Percentiles rank a stretch among this genome's conserved stretches.
phyloP scores from a whole-genome alignment of 2,888 invertebrate species.

The Euzophera pinguis region DNA sequence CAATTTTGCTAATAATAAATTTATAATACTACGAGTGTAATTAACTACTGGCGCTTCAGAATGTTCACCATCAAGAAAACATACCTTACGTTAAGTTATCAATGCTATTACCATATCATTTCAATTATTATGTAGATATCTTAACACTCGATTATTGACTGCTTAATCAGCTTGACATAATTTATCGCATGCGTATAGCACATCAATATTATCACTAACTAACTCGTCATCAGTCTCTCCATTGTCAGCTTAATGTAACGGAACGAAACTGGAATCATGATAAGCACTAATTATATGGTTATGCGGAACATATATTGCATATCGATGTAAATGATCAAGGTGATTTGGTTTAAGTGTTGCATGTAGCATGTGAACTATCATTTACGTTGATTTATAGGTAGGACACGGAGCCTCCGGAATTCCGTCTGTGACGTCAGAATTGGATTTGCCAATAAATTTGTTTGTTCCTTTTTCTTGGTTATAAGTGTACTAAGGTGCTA shows the following conservation, averaged over 20 bases:
- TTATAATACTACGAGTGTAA: too few relatives aligned
- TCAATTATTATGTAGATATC: not conserved
- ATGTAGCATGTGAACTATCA: not conserved
- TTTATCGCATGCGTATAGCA: not conserved
- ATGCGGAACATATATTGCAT: not conserved
- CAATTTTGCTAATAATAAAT: too few relatives aligned
- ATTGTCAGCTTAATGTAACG: not conserved
- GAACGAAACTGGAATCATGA: constrained; percentile 4
- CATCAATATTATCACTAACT: not conserved
- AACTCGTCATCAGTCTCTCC: not conserved
- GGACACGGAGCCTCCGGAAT: not conserved
- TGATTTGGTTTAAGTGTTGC: not conserved
- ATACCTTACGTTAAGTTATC: too few relatives aligned
- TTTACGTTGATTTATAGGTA: not conserved
- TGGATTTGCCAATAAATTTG: not conserved
- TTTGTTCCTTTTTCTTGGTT: too few relatives aligned
- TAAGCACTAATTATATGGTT: not conserved
- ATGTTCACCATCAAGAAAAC: too few relatives aligned
- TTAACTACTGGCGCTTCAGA: too few relatives aligned
- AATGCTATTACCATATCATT: not conserved
- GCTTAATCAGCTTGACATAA: not conserved
- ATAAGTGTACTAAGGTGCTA: too few relatives aligned
- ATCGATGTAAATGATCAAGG: constrained; percentile 1
- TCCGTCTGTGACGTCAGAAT: not conserved
- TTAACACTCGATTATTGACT: not conserved